phyloP scores from a whole-genome alignment of 1,140 invertebrate genomes.

The Sarcophaga bullata region DNA sequence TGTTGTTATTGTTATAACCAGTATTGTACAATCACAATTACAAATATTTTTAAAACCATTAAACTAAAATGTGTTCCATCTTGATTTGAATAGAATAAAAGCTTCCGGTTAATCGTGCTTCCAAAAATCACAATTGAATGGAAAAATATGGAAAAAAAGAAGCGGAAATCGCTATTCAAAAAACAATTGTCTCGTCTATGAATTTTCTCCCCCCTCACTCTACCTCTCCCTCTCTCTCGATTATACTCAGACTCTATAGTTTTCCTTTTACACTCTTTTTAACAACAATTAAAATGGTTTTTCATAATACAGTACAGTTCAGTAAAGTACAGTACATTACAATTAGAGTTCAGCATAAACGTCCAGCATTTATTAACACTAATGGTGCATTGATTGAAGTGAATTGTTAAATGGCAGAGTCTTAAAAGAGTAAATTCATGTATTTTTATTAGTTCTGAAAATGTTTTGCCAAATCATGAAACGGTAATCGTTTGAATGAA shows the following conservation, averaged over 20 bases:
- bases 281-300: neutral
- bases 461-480: no score
- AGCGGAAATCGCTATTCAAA: conserved; percentile 17
- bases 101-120: neutral
- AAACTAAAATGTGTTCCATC: no score
- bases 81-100: conserved; percentile 28
- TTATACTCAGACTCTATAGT: neutral
- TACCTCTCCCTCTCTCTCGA: neutral
- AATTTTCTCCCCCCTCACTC: neutral
- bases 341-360: no score
- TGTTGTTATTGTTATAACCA: no score
- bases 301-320: neutral
- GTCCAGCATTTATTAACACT: conserved; percentile 5
- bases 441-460: neutral
- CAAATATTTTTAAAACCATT: no score
- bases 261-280: neutral
- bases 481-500: no score
- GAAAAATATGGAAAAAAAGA: neutral
- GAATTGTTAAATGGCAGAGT: neutral
- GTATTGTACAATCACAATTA: no score
- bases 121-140: neutral
- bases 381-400: neutral
- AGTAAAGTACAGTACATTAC: no score
- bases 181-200: conserved; percentile 4
- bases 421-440: neutral